phyloP scores from a whole-genome alignment of 2,797 vertebrate species.

The Psittacula echo region DNA sequence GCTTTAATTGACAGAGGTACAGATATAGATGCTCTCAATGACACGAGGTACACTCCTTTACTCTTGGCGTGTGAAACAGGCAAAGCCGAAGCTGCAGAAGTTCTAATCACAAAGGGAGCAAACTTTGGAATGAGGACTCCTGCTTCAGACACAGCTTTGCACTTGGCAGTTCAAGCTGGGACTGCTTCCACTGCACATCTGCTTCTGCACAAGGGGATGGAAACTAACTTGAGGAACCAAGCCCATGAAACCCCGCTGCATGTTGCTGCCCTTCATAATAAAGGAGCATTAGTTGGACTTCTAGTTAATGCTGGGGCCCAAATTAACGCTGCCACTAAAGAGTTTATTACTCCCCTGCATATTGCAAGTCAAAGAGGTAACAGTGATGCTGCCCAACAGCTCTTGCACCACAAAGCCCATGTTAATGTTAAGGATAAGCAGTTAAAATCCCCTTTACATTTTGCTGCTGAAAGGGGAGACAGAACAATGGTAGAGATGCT shows the following conservation, averaged over 20 bases:
- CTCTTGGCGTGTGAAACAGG: constrained; percentile 80
- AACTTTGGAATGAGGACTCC: constrained; percentile 69
- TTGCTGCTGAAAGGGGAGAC: constrained; percentile 73
- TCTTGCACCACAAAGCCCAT: constrained; percentile 76
- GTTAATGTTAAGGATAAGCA: constrained; percentile 73
- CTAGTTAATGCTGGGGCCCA: constrained; percentile 76
- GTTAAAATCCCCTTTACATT: constrained; percentile 78
- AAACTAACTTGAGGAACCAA: constrained; percentile 70
- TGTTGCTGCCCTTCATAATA: constrained; percentile 73
- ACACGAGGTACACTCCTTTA: constrained; percentile 80
- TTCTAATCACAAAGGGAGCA: constrained; percentile 77
- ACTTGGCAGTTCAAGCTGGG: constrained; percentile 75
- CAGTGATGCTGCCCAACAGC: constrained; percentile 60
- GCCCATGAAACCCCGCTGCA: constrained; percentile 79
- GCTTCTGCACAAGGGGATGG: constrained; percentile 76
- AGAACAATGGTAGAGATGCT: constrained; percentile 72
- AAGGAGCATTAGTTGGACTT: constrained; percentile 49
- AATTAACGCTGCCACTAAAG: constrained; percentile 74
- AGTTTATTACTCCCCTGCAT: constrained; percentile 78
- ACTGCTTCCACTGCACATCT: constrained; percentile 62
- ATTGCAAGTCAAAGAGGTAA: constrained; percentile 75
- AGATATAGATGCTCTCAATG: constrained; percentile 72
- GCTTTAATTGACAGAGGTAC: constrained; percentile 77
- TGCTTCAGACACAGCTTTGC: constrained; percentile 75
- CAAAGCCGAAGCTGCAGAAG: constrained; percentile 76